Percentiles rank a stretch among this genome's conserved stretches.
Conservation (phyloP, 2,888 invertebrate species). For the Eupithecia subumbrata region DNA sequence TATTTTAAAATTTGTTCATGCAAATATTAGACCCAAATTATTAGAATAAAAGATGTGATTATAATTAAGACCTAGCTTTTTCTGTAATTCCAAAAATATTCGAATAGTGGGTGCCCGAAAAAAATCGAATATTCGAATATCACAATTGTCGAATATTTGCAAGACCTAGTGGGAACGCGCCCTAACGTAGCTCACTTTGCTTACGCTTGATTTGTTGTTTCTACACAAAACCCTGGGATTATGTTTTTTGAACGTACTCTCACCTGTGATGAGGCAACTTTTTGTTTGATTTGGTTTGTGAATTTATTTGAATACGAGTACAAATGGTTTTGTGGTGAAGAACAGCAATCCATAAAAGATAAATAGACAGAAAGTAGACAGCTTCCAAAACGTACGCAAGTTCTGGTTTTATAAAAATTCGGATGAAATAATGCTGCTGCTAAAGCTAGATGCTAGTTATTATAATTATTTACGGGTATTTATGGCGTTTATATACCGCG, state of each 20-base stretch:
- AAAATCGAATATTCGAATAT: too few species aligned
- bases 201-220: slow-evolving; percentile 3
- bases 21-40: too few species aligned
- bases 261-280: background rate
- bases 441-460: background rate
- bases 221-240: background rate
- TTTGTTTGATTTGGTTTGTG: background rate
- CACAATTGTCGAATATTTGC: too few species aligned
- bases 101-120: too few species aligned
- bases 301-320: background rate
- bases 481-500: too few species aligned
- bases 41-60: too few species aligned
- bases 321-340: background rate
- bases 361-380: background rate
- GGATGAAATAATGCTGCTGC: background rate
- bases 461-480: too few species aligned
- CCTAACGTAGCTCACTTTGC: background rate
- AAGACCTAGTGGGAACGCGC: too few species aligned
- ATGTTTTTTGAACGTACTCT: background rate
- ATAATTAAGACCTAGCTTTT: too few species aligned
- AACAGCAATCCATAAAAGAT: background rate
- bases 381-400: background rate
- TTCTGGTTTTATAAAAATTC: background rate
- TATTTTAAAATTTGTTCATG: too few species aligned
- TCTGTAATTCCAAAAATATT: too few species aligned